phyloP scores from a whole-genome alignment of 2,888 invertebrate species.

The Peribatodes rhomboidaria region DNA sequence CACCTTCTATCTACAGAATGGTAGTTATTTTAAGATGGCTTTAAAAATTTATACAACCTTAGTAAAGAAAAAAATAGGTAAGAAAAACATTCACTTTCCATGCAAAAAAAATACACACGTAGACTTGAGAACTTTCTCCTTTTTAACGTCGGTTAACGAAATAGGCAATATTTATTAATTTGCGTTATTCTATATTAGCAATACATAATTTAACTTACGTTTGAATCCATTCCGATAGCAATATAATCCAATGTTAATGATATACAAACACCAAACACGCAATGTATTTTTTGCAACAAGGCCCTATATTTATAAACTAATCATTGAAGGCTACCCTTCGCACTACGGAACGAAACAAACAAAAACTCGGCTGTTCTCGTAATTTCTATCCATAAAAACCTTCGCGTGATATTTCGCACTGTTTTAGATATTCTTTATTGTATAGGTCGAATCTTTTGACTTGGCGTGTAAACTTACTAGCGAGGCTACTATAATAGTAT shows the following conservation, averaged over 20 bases:
- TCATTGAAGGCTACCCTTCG: slow-evolving; percentile 24
- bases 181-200: too few relatives aligned
- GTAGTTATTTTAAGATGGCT: too few relatives aligned
- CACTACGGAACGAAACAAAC: slow-evolving; percentile 4
- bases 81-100: too few relatives aligned
- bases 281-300: slow-evolving; percentile 12
- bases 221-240: slow-evolving; percentile 22
- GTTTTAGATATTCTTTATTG: slow-evolving; percentile 9
- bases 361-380: slow-evolving; percentile 16
- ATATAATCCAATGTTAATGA: slow-evolving; percentile 16
- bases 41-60: too few relatives aligned
- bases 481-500: too few relatives aligned
- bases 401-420: slow-evolving; percentile 26
- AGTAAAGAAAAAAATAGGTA: too few relatives aligned
- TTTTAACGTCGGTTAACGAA: too few relatives aligned
- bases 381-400: slow-evolving; percentile 16
- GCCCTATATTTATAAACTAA: slow-evolving; percentile 33
- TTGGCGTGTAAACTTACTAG: background rate
- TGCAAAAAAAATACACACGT: too few relatives aligned
- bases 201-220: slow-evolving; percentile 25
- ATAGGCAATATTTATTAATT: too few relatives aligned
- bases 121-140: too few relatives aligned
- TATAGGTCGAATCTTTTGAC: slow-evolving; percentile 4
- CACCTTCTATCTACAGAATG: too few relatives aligned
- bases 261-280: slow-evolving; percentile 19